Percentiles rank a stretch among this genome's conserved stretches.
phyloP scores from a whole-genome alignment of 2,888 invertebrate genomes.

The Adelphocoris suturalis region DNA sequence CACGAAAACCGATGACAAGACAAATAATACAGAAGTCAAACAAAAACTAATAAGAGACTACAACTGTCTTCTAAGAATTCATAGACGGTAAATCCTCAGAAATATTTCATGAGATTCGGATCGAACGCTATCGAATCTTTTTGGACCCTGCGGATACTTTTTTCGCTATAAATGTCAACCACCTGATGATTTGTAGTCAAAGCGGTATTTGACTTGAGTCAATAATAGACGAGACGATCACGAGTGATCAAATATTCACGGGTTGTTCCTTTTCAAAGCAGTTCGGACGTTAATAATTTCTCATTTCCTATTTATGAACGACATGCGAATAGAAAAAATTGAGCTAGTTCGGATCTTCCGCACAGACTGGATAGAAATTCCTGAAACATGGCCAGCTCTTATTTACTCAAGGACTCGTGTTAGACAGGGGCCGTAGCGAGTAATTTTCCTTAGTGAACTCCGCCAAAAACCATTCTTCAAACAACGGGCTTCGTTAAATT shows the following conservation, averaged over 20 bases:
- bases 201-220: constrained; percentile 1
- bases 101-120: too few relatives aligned
- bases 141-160: too few relatives aligned
- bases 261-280: not conserved
- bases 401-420: not conserved
- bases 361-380: not conserved
- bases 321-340: not conserved
- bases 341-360: too few relatives aligned
- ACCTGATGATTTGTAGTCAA: constrained; percentile 17
- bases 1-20: too few relatives aligned
- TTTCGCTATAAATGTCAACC: not conserved
- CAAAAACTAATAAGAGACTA: too few relatives aligned
- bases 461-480: too few relatives aligned
- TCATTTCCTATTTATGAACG: constrained; percentile 25
- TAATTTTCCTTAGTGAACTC: too few relatives aligned
- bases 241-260: not conserved
- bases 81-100: too few relatives aligned
- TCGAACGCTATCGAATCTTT: too few relatives aligned
- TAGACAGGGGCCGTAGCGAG: not conserved
- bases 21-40: too few relatives aligned
- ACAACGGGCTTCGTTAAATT: too few relatives aligned
- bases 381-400: not conserved
- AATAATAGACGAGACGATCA: constrained; percentile 12
- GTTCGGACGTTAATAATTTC: not conserved
- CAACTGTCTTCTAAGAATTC: too few relatives aligned